Evolutionary conservation across 1,140 invertebrate species (phyloP), one percentile per base, ranked within the genome.

Genomic region (Diorhabda sublineata): DNA sequence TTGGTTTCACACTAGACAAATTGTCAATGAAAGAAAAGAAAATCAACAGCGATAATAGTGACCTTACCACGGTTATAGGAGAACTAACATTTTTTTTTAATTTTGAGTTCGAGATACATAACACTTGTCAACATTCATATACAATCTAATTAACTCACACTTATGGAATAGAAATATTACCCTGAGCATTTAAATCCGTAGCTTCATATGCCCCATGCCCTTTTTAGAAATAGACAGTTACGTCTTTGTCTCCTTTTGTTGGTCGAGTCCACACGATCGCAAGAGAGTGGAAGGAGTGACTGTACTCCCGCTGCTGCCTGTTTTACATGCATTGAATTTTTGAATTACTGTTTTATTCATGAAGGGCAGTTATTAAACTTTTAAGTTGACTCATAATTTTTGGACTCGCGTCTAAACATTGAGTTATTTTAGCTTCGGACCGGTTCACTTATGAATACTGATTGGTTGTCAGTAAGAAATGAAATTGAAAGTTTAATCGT

Each of bases 241-340:
- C 58, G 58, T 42, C 58, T 42, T 11, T 42, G n/a, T 2, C 41
- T 64, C 74, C 74, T 73, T 73, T 75, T 76, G 76, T 76, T 75
- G 74, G 74, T 70, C 66, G 68, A 57, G 63, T 6, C 45, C 45
- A 52, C 63, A 45, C 45, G 63, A 64, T 42, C n/a, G 3, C 8
- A 3, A 60, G 58, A 26, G 44, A 62, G 56, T n/a, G 61, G 52
- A 56, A 57, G 11, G 47, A 52, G 47, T 60, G 62, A 8, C 43
- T 56, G 65, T 47, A 41, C 59, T 63, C 69, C 43, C 59, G 62
- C 11, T 47, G 67, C 69, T 56, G 61, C 71, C 77, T 78, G 74
- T 69, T 78, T 78, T 76, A 76, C 73, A 78, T 78, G 77, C 77
- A 78, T 78, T 77, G 76, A 78, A 77, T 67, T 67, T 67, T 67